Evolutionary conservation across 2,888 invertebrate genomes (phyloP), one percentile per base, ranked within the genome.

Genomic region (Brenthis ino): DNA sequence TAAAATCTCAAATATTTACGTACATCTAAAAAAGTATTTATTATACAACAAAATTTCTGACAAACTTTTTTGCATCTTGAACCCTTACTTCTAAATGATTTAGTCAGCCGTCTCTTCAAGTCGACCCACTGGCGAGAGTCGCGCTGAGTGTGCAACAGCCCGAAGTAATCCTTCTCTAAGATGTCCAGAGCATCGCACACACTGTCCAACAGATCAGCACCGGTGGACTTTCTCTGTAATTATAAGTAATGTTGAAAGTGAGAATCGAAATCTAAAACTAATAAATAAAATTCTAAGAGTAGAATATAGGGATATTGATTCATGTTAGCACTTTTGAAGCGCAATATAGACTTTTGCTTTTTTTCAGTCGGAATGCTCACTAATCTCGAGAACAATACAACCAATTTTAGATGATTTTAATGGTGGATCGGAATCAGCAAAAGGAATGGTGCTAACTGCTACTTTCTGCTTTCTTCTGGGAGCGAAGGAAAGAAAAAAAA

Each of bases 131-230:
- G 95, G 66, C 96, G 93, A 0, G 95, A 93, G 85, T 97, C 97
- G 69, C 96, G 95, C 85, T 98, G 97, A 69, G 95, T 94, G 87
- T 96, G 98, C 71, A 96, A 94, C 57, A 99, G 93, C 3, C 99
- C 98, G 84, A 99, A 99, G 91, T 98, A 99, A 87, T 99, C 99
- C 82, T 96, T 96, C 88, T 99, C 99, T 70, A 96, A 85, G 28
- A 99, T 93, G 85, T 98, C 98, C 76, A 98, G 94, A 65, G 95
- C 95, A 70, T 97, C 97, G 85, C 98, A 98, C 56, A 99, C 96
- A 86, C 95, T 95, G 83, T 98, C 97, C 75, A 99, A 93, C 28
- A 99, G 94, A 67, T 98, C 98, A 72, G 95, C 95, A 1, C 99
- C 99, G 78, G 95, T 96, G 14, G 97, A 96, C 89, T 97, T 97